phyloP scores from a whole-genome alignment of 1,140 invertebrate species.

The Heliothis subflexa region DNA sequence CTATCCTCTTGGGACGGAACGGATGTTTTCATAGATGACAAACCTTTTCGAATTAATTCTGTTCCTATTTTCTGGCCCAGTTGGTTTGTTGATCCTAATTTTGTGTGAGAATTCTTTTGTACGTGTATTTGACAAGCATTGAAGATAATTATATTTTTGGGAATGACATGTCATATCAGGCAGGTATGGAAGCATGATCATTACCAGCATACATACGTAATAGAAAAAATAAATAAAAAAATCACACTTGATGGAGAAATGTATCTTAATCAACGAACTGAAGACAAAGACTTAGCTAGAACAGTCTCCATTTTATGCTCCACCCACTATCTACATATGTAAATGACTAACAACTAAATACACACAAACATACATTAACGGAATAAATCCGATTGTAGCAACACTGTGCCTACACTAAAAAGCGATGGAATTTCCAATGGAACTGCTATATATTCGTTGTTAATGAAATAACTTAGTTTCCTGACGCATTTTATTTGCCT shows the following conservation, averaged over 20 bases:
- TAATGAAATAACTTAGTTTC: constrained; percentile 47
- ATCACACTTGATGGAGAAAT: no score
- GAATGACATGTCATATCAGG: no score
- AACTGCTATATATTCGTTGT: constrained; percentile 16
- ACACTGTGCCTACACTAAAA: constrained; percentile 10
- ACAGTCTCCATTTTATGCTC: no score
- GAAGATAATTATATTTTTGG: background rate
- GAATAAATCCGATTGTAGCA: constrained; percentile 42
- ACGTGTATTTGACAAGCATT: background rate
- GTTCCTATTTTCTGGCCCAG: constrained; percentile 42
- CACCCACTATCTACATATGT: no score
- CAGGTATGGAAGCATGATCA: no score
- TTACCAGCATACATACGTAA: no score
- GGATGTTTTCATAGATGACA: constrained; percentile 45
- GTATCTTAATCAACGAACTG: no score
- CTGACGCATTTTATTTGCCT: constrained; percentile 50
- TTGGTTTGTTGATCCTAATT: constrained; percentile 33
- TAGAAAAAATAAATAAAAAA: no score
- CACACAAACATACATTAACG: constrained; percentile 2
- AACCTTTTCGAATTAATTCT: constrained; percentile 50
- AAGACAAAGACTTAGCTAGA: no score
- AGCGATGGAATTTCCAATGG: constrained; percentile 39
- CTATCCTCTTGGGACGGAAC: constrained; percentile 10
- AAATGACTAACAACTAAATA: no score
- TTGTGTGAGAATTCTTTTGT: constrained; percentile 8